phyloP scores from a whole-genome alignment of 2,113 vertebrate genomes.

The Scortum barcoo region DNA sequence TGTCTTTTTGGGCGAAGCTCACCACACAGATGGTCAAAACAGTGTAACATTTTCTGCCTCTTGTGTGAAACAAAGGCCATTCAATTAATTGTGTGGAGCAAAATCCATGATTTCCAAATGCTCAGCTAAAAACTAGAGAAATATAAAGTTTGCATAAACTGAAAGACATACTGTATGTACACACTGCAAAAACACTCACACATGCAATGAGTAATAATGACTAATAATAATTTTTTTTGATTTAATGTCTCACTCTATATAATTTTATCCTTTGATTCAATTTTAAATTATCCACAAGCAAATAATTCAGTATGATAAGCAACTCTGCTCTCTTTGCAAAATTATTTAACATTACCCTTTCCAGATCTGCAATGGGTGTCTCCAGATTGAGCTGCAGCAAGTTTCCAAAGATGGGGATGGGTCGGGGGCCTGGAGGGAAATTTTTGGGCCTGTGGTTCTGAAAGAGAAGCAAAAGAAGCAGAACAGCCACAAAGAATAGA shows the following conservation, averaged over 20 bases:
- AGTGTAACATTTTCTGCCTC: background rate
- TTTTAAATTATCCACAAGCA: background rate
- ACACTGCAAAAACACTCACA: background rate
- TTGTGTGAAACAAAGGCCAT: background rate
- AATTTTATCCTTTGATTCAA: background rate
- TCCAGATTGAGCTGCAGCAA: constrained; percentile 55
- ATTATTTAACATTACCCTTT: constrained; percentile 44
- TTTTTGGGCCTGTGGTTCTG: constrained; percentile 58
- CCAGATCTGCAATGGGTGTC: constrained; percentile 44
- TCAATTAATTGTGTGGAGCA: background rate
- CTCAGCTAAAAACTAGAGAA: background rate
- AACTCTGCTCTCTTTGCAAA: background rate
- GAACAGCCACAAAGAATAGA: constrained; percentile 15
- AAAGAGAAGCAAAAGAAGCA: constrained; percentile 38
- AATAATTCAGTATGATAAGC: background rate
- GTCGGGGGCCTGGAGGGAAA: constrained; percentile 59
- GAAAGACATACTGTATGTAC: background rate
- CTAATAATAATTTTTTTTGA: no score
- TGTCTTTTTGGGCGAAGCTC: background rate
- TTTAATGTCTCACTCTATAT: background rate
- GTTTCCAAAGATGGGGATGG: constrained; percentile 60
- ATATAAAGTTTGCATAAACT: background rate
- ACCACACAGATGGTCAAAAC: background rate
- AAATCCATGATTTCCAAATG: background rate
- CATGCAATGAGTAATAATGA: background rate